Evolutionary conservation across 37 sponge, comb jelly and placozoan species (phyloP).

Genomic region (Chondrosia reniformis): DNA sequence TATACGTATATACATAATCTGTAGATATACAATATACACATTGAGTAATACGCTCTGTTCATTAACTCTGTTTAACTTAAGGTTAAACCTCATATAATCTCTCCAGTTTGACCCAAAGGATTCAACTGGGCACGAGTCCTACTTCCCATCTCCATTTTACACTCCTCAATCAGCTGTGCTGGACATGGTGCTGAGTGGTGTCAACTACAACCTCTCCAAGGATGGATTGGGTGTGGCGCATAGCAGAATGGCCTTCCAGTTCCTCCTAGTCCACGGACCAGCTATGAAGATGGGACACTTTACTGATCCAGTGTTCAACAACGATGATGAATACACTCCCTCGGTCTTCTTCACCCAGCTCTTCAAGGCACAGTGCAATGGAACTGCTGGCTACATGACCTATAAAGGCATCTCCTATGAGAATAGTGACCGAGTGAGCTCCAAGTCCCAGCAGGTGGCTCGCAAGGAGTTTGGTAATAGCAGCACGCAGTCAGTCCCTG

Average conservation of each 20-base stretch:
- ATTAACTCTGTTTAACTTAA: no score
- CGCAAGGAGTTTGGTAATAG: background rate
- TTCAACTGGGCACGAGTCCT: background rate
- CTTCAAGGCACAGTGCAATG: background rate
- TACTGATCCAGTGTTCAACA: background rate
- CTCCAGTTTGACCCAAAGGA: conserved; percentile 21
- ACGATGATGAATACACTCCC: conserved; percentile 79
- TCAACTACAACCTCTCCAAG: background rate
- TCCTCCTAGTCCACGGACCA: conserved; percentile 52
- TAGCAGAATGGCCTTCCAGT: conserved; percentile 48
- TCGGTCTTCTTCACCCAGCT: conserved; percentile 46
- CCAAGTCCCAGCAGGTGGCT: conserved; percentile 50
- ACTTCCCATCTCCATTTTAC: conserved; percentile 16
- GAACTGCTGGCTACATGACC: conserved; percentile 27
- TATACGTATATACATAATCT: background rate
- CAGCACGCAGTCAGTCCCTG: conserved; percentile 8
- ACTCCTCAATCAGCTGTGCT: conserved; percentile 1
- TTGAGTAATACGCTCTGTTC: no score
- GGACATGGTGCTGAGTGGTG: background rate
- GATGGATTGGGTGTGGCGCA: background rate
- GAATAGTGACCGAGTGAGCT: conserved; percentile 24
- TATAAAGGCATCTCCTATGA: conserved; percentile 81
- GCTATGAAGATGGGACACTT: background rate
- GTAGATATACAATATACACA: no score
- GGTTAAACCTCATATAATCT: background rate